phyloP scores from a whole-genome alignment of 2,113 vertebrate species.

The Stomatorhinus ivindoensis region DNA sequence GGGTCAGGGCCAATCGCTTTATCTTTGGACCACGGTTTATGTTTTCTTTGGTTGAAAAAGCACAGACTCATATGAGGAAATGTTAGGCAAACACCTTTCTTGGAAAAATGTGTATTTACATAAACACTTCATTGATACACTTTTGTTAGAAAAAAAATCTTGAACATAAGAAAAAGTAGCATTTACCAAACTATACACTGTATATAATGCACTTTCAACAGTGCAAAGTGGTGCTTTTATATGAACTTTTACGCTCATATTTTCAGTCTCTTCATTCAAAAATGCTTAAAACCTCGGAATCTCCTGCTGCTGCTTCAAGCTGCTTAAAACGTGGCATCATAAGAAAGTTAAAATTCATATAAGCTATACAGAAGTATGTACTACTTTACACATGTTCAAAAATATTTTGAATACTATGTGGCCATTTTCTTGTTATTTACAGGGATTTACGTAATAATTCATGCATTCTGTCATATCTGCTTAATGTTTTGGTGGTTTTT shows the following conservation, averaged over 20 bases:
- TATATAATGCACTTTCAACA: conserved; percentile 18
- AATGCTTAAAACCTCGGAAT: background rate
- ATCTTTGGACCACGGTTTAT: conserved; percentile 16
- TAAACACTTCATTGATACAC: background rate
- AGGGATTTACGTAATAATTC: conserved; percentile 12
- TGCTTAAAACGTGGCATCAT: background rate
- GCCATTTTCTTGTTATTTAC: conserved; percentile 20
- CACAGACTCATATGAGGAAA: background rate
- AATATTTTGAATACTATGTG: conserved; percentile 21
- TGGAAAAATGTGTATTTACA: conserved; percentile 8
- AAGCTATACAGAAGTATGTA: conserved; percentile 23
- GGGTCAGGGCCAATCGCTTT: background rate
- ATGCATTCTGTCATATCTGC: conserved; percentile 13
- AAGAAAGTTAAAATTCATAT: conserved; percentile 23
- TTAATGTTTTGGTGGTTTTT: background rate
- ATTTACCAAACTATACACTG: conserved; percentile 15
- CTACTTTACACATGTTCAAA: conserved; percentile 27
- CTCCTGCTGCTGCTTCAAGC: background rate
- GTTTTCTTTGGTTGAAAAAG: conserved; percentile 10
- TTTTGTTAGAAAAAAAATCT: background rate
- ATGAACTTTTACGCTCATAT: conserved; percentile 1
- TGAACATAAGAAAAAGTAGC: conserved; percentile 7
- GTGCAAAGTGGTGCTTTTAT: background rate
- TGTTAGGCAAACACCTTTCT: background rate
- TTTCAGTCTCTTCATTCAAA: background rate